Evolutionary conservation across 1,140 invertebrate species (phyloP).

Genomic region (Palaemon carinicauda): DNA sequence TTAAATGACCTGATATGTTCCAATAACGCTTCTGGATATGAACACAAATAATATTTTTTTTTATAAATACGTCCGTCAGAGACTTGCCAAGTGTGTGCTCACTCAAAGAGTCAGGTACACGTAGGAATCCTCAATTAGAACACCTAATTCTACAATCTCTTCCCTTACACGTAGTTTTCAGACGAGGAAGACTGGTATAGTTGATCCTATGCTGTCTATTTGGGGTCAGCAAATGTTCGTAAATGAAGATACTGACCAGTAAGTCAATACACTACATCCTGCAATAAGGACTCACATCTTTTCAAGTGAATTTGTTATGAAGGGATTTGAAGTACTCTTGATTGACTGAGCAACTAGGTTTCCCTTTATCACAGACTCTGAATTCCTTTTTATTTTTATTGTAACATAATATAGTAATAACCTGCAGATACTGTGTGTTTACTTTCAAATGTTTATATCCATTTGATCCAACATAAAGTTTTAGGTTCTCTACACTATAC

Average conservation of each 20-base stretch:
- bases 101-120: background rate
- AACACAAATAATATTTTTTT: too few species aligned
- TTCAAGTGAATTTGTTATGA: background rate
- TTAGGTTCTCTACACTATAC: too few species aligned
- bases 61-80: background rate
- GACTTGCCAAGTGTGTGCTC: background rate
- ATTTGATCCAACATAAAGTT: too few species aligned
- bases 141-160: slow-evolving; percentile 47
- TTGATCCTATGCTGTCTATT: slow-evolving; percentile 96
- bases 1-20: too few species aligned
- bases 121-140: background rate
- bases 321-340: slow-evolving; percentile 2
- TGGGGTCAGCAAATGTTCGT: slow-evolving; percentile 96
- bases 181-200: slow-evolving; percentile 93
- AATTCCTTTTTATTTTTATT: too few species aligned
- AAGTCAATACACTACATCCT: slow-evolving; percentile 69
- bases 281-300: slow-evolving; percentile 13
- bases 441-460: too few species aligned
- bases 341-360: background rate
- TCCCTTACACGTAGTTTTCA: slow-evolving; percentile 78
- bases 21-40: too few species aligned
- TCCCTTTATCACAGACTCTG: too few species aligned
- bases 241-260: slow-evolving; percentile 94
- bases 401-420: too few species aligned
- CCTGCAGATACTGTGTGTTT: too few species aligned